Evolutionary conservation across 1,140 invertebrate genomes (phyloP).

Genomic region (Zaprionus camerounensis): DNA sequence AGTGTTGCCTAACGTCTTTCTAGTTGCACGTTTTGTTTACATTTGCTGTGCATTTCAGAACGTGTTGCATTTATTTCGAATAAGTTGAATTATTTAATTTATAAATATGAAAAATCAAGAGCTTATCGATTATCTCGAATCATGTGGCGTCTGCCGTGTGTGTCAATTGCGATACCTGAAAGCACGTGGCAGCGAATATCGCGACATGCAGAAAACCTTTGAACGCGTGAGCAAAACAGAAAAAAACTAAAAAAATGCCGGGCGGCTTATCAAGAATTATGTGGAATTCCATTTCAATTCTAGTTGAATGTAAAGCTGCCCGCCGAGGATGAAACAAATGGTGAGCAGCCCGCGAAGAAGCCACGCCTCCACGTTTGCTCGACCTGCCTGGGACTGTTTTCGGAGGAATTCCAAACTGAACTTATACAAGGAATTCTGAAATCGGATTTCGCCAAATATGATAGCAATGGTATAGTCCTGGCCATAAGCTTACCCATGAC

Average conservation of each 20-base stretch:
- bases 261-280: constrained; percentile 12
- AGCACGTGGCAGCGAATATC: constrained; percentile 83
- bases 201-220: constrained; percentile 81
- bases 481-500: constrained; percentile 84
- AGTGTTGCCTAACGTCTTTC: constrained; percentile 21
- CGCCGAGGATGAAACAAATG: constrained; percentile 1
- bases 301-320: constrained; percentile 60
- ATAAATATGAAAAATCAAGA: constrained; percentile 75
- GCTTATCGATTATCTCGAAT: constrained; percentile 83
- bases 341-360: constrained; percentile 69
- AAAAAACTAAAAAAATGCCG: no score
- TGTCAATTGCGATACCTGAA: constrained; percentile 86
- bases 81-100: constrained; percentile 18
- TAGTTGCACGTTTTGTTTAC: constrained; percentile 64
- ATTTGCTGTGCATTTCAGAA: constrained; percentile 1
- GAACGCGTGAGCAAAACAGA: constrained; percentile 68
- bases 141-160: constrained; percentile 85
- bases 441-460: constrained; percentile 81
- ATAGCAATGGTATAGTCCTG: constrained; percentile 81
- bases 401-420: constrained; percentile 84
- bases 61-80: constrained; percentile 1
- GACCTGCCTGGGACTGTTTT: constrained; percentile 88
- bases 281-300: neutral
- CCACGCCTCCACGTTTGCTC: constrained; percentile 85
- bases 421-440: constrained; percentile 84